Percentiles rank a stretch among this genome's conserved stretches.
Evolutionary conservation across 2,113 vertebrate species (phyloP).

Genomic region (Pteruthius melanotis): DNA sequence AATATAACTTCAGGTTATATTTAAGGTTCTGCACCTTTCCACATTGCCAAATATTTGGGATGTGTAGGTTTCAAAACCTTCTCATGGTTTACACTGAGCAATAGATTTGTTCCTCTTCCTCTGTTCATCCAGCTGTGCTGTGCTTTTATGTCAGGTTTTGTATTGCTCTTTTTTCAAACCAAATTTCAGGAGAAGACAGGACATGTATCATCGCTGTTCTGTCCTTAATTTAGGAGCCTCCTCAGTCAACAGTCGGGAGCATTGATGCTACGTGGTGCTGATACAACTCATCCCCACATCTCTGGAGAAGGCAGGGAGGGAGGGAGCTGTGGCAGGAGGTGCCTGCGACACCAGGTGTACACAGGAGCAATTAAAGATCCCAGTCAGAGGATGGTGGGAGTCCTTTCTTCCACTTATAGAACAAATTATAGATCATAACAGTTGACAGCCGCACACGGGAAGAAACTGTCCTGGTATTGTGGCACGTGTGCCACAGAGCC

Average conservation of each 20-base stretch:
- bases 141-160: neutral
- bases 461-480: neutral
- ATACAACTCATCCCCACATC: neutral
- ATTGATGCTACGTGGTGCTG: rapidly evolving
- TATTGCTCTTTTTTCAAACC: neutral
- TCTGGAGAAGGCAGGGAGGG: neutral
- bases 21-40: neutral
- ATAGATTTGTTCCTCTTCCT: neutral
- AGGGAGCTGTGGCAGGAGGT: neutral
- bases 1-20: neutral
- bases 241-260: neutral
- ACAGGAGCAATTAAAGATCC: neutral
- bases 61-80: neutral
- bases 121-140: neutral
- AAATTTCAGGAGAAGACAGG: neutral
- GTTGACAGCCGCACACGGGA: neutral
- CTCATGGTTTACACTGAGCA: neutral
- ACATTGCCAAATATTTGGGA: neutral
- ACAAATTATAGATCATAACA: neutral
- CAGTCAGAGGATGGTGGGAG: neutral
- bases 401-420: neutral
- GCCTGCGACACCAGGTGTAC: rapidly evolving
- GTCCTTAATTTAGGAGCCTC: neutral
- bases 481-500: rapidly evolving
- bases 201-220: neutral